phyloP scores from a whole-genome alignment of 2,888 invertebrate genomes.

The Hedychridium roseum region DNA sequence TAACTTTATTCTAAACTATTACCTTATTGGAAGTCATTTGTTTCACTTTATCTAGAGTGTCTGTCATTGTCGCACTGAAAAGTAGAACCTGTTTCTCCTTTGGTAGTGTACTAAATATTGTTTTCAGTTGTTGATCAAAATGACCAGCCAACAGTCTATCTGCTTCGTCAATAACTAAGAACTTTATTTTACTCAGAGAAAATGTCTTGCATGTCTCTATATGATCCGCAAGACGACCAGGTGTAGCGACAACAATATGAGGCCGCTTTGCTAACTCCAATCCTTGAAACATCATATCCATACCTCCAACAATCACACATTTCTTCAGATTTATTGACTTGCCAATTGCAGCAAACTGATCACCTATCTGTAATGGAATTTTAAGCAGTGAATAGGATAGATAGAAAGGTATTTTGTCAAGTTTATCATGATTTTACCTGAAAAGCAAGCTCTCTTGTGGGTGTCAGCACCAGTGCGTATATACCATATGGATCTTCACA shows the following conservation, averaged over 20 bases:
- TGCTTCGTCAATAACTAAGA: conserved; percentile 95
- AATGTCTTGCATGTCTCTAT: conserved; percentile 87
- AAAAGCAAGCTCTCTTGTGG: conserved; percentile 91
- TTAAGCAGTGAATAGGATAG: no score
- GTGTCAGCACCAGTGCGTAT: conserved; percentile 92
- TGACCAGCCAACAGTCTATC: conserved; percentile 85
- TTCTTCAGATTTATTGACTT: conserved; percentile 85
- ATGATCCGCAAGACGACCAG: conserved; percentile 94
- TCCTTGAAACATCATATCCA: conserved; percentile 90
- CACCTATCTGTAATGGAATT: conserved; percentile 87
- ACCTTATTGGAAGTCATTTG: conserved; percentile 72
- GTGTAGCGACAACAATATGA: conserved; percentile 96
- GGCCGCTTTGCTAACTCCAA: conserved; percentile 83
- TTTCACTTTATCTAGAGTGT: conserved; percentile 76
- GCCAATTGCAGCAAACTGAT: conserved; percentile 93
- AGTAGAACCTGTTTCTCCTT: conserved; percentile 84
- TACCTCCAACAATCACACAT: conserved; percentile 92
- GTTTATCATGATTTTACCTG: conserved; percentile 67
- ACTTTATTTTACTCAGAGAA: conserved; percentile 79
- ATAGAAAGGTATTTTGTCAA: neutral
- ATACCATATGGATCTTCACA: conserved; percentile 96
- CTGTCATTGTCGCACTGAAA: conserved; percentile 96
- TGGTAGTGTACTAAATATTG: conserved; percentile 81
- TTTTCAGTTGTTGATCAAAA: conserved; percentile 83
- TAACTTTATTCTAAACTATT: conserved; percentile 31